Evolutionary conservation across 2,888 invertebrate species (phyloP), one percentile per base, ranked within the genome.

Genomic region (Perizoma affinitatum): DNA sequence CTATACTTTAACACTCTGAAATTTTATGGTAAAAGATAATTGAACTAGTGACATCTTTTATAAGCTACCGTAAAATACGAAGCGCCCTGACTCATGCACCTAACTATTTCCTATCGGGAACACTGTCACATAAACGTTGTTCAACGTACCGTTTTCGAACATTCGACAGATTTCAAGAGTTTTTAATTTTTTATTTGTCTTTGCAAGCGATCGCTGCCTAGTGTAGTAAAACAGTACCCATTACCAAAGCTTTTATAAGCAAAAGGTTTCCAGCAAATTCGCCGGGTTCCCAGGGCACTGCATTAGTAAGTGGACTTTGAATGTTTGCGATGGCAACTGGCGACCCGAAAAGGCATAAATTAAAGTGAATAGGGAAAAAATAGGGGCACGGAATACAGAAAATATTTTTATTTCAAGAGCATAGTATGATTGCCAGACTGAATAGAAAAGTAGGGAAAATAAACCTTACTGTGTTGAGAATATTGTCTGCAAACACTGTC

Each of bases 71-170:
- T 50, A 10, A 54, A 62, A 58, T 43, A 51, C 58, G 54, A 34
- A 54, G 44, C 54, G 56, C 54, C 53, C 33, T 22, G 54, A 51
- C 63, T 58, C 54, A 47, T 54, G 51, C 10, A 38, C 50, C 40
- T 58, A 60, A 62, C 60, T 60, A 65, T 63, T 63, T 66, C 53
- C 68, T 61, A 65, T 69, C 67, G 65, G 60, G 59, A 65, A 58
- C 67, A 69, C 68, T 72, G 59, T 60, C 47, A 57, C 59, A 6
- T 67, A 70, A 66, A 74, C 58, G 56, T 71, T 69, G 66, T 63
- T 69, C 63, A n/a, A 48, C 35, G 51, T 58, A 65, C 42, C 48
- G 45, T 61, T 66, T 61, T 63, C 53, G 60, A 63, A 65, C 51
- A 52, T 65, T 59, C 46, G 41, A 66, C 66, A 65, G 53, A 69